Conservation (phyloP, 2,797 vertebrate genomes). For the Malurus splendens region DNA sequence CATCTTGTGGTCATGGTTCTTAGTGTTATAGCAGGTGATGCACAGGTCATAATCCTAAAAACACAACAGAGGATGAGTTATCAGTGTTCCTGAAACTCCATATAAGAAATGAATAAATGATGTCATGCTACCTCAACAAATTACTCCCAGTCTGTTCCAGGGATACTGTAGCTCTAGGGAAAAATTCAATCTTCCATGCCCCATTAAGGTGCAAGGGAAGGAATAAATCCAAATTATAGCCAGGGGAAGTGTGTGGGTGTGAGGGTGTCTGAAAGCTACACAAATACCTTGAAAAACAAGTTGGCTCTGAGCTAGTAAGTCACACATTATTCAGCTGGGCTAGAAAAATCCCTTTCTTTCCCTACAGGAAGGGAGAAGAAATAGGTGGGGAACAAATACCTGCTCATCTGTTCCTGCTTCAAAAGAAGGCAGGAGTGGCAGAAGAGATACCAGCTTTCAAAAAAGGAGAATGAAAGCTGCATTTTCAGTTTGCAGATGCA, state of each 20-base stretch:
- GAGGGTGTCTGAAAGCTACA: background rate
- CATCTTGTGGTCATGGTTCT: constrained; percentile 98
- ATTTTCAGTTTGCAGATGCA: background rate
- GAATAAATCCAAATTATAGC: background rate
- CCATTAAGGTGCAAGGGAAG: background rate
- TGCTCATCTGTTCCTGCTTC: background rate
- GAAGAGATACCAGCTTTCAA: background rate
- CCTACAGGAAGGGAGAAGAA: background rate
- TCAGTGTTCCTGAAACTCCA: background rate
- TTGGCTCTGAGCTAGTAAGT: background rate
- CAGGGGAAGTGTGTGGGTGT: background rate
- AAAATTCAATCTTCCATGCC: background rate
- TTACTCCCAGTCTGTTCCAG: background rate
- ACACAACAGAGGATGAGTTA: background rate
- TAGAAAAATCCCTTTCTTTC: background rate
- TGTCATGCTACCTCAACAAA: background rate
- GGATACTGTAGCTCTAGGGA: background rate
- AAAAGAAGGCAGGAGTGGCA: background rate
- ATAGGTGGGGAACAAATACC: background rate
- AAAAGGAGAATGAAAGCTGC: background rate
- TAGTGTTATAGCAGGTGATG: constrained; percentile 95
- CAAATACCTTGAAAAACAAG: constrained; percentile 1
- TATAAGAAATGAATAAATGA: background rate
- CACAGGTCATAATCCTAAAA: constrained; percentile 95
- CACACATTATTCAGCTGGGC: background rate